Evolutionary conservation across 2,113 vertebrate species (phyloP).

Genomic region (Pterocles orientalis): DNA sequence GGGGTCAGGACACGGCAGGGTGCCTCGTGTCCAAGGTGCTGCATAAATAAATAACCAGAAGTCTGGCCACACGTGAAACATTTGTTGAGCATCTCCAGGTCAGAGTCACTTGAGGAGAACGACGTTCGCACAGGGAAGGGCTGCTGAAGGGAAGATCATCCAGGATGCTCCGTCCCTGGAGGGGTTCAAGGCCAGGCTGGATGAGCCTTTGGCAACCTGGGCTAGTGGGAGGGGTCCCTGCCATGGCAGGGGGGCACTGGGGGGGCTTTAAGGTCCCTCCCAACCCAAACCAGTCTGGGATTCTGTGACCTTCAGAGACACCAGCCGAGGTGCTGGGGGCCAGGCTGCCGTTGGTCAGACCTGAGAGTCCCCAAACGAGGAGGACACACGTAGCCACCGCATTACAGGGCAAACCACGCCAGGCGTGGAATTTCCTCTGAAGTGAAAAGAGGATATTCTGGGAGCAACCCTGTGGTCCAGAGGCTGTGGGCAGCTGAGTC

Average conservation of each 20-base stretch:
- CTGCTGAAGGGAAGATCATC: neutral
- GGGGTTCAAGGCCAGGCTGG: too few species aligned
- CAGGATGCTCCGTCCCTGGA: too few species aligned
- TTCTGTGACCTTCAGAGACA: neutral
- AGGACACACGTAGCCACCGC: rapidly evolving
- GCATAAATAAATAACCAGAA: neutral
- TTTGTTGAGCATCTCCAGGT: neutral
- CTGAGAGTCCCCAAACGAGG: rapidly evolving
- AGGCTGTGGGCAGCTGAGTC: neutral
- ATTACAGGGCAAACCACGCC: rapidly evolving
- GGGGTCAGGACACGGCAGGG: neutral
- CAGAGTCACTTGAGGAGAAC: rapidly evolving
- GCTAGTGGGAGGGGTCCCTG: too few species aligned
- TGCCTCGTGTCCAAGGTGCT: neutral
- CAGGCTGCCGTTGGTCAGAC: neutral
- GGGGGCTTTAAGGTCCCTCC: too few species aligned
- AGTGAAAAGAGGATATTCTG: neutral
- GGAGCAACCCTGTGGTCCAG: neutral
- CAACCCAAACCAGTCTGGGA: too few species aligned
- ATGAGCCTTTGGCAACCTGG: too few species aligned
- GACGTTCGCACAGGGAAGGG: rapidly evolving
- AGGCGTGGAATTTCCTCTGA: rapidly evolving
- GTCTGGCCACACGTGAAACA: rapidly evolving
- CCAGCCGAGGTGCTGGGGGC: rapidly evolving
- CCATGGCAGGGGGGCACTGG: too few species aligned